Conservation (phyloP, 1,140 invertebrate genomes). For the Ceratosolen solmsi region DNA sequence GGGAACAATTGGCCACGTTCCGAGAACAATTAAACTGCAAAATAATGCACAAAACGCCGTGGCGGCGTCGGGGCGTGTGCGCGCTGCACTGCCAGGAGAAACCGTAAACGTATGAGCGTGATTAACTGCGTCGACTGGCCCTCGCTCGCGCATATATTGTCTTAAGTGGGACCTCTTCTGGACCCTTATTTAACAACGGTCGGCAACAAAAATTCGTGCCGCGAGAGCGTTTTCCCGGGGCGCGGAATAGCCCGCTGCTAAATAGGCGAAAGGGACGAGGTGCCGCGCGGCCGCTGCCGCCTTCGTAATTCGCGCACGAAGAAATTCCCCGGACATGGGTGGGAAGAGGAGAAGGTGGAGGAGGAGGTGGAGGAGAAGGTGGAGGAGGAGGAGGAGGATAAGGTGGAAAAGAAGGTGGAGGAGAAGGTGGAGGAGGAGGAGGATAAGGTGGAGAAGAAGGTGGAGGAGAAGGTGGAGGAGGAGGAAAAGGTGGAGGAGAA, state of each 20-base stretch:
- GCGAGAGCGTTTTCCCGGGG: no score
- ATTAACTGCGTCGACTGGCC: constrained; percentile 57
- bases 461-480: neutral
- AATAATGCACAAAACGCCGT: constrained; percentile 55
- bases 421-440: no score
- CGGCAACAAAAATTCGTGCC: no score
- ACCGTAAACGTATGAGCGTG: constrained; percentile 60
- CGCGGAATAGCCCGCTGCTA: neutral
- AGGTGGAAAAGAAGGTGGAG: no score
- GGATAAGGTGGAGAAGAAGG: no score
- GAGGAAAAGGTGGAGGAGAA: neutral
- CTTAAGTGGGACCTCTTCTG: constrained; percentile 13
- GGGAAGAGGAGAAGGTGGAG: no score
- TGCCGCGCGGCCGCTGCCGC: constrained; percentile 1
- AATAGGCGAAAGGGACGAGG: neutral
- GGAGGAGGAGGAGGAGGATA: no score
- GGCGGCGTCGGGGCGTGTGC: constrained; percentile 49
- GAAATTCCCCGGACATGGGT: neutral
- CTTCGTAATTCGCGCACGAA: neutral
- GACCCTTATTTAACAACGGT: neutral
- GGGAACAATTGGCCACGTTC: constrained; percentile 57
- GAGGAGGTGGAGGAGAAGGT: no score
- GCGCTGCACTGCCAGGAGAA: constrained; percentile 29
- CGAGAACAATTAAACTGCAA: constrained; percentile 61
- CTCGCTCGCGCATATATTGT: neutral